Conservation (phyloP, 2,797 vertebrate genomes). For the Sus cebifrons region DNA sequence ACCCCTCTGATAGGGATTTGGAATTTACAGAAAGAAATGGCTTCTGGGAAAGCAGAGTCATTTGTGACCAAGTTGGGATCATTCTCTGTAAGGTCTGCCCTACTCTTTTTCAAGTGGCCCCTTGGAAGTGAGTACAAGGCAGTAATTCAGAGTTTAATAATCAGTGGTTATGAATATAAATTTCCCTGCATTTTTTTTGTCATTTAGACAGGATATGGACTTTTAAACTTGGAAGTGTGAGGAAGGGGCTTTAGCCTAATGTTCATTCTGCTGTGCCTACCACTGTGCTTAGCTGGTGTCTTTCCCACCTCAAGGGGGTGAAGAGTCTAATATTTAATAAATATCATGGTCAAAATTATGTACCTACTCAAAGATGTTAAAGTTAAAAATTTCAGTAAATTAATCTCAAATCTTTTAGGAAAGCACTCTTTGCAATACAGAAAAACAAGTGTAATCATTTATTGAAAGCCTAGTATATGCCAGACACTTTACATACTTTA, state of each 20-base stretch:
- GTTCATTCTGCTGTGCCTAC: neutral
- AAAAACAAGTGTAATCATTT: neutral
- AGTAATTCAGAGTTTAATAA: neutral
- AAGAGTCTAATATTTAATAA: neutral
- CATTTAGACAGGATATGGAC: neutral
- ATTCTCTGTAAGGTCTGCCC: neutral
- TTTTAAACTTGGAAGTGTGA: constrained; percentile 3
- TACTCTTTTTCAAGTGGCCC: neutral
- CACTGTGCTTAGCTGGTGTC: neutral
- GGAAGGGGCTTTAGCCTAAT: neutral
- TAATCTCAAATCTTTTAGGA: neutral
- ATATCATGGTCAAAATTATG: neutral
- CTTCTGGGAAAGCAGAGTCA: neutral
- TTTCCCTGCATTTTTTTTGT: neutral
- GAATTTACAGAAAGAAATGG: constrained; percentile 12
- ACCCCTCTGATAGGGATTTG: neutral
- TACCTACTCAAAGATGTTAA: constrained; percentile 5
- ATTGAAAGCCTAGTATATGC: neutral
- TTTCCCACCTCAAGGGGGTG: neutral
- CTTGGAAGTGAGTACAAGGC: neutral
- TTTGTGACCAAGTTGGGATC: neutral
- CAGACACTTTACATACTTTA: neutral
- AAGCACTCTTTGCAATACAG: neutral
- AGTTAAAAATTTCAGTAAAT: neutral
- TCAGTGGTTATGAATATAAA: neutral